A percentile compares a stretch with the other conserved stretches of the same genome.
Conservation (phyloP, 2,888 invertebrate genomes). For the Thera obeliscata region DNA sequence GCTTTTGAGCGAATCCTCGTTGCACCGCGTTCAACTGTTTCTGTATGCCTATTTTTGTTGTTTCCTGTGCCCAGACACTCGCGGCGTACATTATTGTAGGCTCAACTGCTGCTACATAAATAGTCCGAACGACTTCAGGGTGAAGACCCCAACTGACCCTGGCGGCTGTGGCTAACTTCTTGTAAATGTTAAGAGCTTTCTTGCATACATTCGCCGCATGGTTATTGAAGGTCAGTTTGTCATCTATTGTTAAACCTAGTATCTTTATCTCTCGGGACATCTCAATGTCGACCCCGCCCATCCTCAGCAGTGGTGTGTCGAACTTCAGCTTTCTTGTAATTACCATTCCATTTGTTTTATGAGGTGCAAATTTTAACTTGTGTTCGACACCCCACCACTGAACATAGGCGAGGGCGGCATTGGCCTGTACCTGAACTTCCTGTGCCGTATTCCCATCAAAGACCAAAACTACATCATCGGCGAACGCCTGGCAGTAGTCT, state of each 20-base stretch:
- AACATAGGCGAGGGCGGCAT: slow-evolving; percentile 34
- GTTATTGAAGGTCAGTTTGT: slow-evolving; percentile 1
- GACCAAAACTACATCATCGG: slow-evolving; percentile 24
- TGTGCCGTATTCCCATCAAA: slow-evolving; percentile 25
- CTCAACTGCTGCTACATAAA: slow-evolving; percentile 9
- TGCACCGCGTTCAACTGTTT: slow-evolving; percentile 9
- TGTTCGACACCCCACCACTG: slow-evolving; percentile 15
- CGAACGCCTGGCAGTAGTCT: slow-evolving; percentile 30
- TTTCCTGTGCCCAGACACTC: slow-evolving; percentile 3
- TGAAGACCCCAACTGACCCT: slow-evolving; percentile 7
- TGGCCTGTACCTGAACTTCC: slow-evolving; percentile 22
- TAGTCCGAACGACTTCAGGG: slow-evolving; percentile 1
- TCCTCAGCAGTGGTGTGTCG: not conserved
- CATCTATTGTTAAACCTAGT: slow-evolving; percentile 19
- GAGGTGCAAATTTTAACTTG: slow-evolving; percentile 10
- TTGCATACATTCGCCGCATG: no score
- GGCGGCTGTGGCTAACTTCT: not conserved
- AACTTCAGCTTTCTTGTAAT: slow-evolving; percentile 3
- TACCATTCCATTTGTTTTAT: slow-evolving; percentile 1
- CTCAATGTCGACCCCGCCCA: slow-evolving; percentile 9
- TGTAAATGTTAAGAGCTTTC: no score
- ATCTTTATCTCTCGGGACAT: slow-evolving; percentile 12
- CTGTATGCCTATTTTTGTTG: not conserved
- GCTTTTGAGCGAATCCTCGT: slow-evolving; percentile 5
- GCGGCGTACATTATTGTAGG: slow-evolving; percentile 11